These are phyloP conservation scores for Parelbella ahira DNA, from an alignment of 2,888 invertebrate genomes.

Conservation along the genomic window DNA sequence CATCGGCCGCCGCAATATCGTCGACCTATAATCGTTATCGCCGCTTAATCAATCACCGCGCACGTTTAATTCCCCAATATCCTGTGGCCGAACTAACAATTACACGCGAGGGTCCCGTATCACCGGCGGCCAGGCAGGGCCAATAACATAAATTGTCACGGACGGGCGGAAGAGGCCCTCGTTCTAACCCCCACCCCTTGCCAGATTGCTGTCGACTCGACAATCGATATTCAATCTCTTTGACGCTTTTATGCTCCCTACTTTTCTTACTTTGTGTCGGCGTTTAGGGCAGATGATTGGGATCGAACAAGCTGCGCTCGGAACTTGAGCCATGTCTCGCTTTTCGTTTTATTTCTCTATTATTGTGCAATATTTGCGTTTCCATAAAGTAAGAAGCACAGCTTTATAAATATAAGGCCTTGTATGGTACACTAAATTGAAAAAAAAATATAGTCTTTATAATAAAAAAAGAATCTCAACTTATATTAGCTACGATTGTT, in stretches of 20 bases:
- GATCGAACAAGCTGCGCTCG: conserved; percentile 44
- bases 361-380: conserved; percentile 9
- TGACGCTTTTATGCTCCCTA: conserved; percentile 69
- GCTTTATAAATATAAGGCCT: not conserved
- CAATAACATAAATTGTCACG: conserved; percentile 80
- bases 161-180: conserved; percentile 60
- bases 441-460: too few species aligned
- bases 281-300: conserved; percentile 65
- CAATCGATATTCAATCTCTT: conserved; percentile 81
- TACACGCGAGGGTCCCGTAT: conserved; percentile 73
- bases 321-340: conserved; percentile 26
- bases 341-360: conserved; percentile 9
- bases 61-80: conserved; percentile 76
- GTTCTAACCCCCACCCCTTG: conserved; percentile 32
- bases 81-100: conserved; percentile 76
- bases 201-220: conserved; percentile 71
- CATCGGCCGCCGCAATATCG: conserved; percentile 51
- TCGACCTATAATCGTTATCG: conserved; percentile 62
- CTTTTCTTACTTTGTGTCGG: conserved; percentile 71
- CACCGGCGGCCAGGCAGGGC: conserved; percentile 61
- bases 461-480: too few species aligned
- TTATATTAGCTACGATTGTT: too few species aligned
- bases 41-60: conserved; percentile 72
- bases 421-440: too few species aligned
- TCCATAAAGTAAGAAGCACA: conserved; percentile 1